A percentile compares a stretch with the other conserved stretches of the same genome.
These are phyloP conservation scores for Petromus typicus DNA, from an alignment of 2,113 vertebrate genomes.

Conservation along the genomic window DNA sequence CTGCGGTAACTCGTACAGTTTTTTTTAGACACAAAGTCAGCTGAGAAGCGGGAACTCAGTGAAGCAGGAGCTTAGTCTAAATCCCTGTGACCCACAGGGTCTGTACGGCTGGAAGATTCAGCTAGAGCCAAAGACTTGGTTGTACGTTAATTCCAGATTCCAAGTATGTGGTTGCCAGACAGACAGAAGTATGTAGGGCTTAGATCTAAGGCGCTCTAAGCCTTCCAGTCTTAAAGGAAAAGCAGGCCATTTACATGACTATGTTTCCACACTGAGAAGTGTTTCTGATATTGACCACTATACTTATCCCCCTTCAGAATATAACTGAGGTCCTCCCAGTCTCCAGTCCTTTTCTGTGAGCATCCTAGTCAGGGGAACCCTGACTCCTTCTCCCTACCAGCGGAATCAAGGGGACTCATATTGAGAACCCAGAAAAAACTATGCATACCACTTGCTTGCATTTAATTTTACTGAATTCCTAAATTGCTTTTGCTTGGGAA, in stretches of 20 bases:
- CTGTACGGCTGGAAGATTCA: not conserved
- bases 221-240: not conserved
- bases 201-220: not conserved
- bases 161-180: not conserved
- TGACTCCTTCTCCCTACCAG: not conserved
- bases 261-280: not conserved
- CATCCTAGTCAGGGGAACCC: not conserved
- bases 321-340: not conserved
- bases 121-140: not conserved
- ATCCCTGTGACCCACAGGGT: not conserved
- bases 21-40: not conserved
- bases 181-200: not conserved
- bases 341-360: not conserved
- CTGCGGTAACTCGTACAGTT: fast-evolving
- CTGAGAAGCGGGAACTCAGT: not conserved
- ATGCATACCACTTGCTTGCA: not conserved
- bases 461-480: not conserved
- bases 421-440: not conserved
- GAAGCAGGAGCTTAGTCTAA: not conserved
- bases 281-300: not conserved
- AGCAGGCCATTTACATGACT: not conserved
- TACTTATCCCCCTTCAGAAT: not conserved
- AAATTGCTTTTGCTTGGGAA: not conserved
- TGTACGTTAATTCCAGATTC: not conserved
- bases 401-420: not conserved